These are phyloP conservation scores for Aethes cnicana DNA, from an alignment of 2,888 invertebrate species.

Conservation along the genomic window DNA sequence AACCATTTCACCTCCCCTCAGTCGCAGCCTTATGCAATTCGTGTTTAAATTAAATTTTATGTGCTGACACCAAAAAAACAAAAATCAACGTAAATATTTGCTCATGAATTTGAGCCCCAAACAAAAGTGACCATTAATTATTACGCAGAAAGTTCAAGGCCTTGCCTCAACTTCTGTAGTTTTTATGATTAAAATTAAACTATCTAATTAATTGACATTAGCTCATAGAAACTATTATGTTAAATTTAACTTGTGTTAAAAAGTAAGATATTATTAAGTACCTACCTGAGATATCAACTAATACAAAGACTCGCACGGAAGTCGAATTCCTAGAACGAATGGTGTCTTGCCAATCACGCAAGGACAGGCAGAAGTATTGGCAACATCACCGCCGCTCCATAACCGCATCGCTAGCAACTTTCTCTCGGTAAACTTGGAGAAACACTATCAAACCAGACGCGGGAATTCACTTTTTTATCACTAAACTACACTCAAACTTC, in stretches of 20 bases:
- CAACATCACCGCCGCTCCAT: conserved; percentile 55
- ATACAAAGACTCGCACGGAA: conserved; percentile 50
- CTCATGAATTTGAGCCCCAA: too few species aligned
- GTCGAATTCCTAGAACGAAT: conserved; percentile 53
- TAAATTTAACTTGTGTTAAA: too few species aligned
- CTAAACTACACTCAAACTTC: conserved; percentile 51
- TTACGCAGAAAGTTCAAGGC: too few species aligned
- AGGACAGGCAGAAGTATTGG: conserved; percentile 52
- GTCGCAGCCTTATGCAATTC: background rate
- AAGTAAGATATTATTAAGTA: background rate
- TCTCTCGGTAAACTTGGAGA: conserved; percentile 50
- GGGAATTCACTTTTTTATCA: conserved; percentile 32
- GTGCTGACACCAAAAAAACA: too few species aligned
- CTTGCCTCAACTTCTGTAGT: too few species aligned
- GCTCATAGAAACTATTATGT: too few species aligned
- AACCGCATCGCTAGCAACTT: conserved; percentile 64
- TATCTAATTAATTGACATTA: too few species aligned
- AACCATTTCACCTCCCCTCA: conserved; percentile 11
- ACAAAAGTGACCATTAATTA: too few species aligned
- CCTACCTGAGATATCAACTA: conserved; percentile 9
- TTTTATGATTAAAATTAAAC: too few species aligned
- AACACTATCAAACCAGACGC: conserved; percentile 32
- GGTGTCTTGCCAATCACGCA: conserved; percentile 65
- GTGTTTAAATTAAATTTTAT: too few species aligned
- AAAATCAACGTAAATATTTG: too few species aligned